Base-by-base conservation (phyloP, 2,113 vertebrate genomes). In the Corvus moneduloides region DNA sequence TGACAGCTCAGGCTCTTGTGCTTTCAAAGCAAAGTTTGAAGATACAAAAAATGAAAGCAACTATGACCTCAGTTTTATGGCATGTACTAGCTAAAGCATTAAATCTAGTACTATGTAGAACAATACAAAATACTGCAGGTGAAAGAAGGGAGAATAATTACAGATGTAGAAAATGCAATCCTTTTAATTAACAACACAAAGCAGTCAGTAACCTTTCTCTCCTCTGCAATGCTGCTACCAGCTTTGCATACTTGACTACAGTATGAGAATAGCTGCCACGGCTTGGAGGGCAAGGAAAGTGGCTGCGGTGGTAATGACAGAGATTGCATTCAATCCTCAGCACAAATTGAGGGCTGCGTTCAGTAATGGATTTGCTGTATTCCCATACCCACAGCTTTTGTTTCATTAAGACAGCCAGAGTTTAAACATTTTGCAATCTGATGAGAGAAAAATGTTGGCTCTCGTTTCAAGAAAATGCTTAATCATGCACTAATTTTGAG, bases 401-500 rank as follows among this genome's bases (percentile, higher is more conserved):
- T 72, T 94, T 82, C 71, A 79, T 85, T 79, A 85, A 79, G 58
- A 61, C 48, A 79, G 33, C 2, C 32, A 56, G 58, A 75, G 11
- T 49, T 82, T 22, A 64, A 87, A 80, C 27, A 43, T 89, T 69
- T 63, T 49, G 20, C 37, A 82, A 69, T 21, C 54, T 74, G 15
- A 76, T 55, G 81, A 91, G 37, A 76, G 33, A 85, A 95, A 94
- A 89, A 58, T 46, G 6, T 43, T 90, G 30, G 4, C 27, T 78
- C 69, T 59, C 4, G 1, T 81, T 92, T 78, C 43, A 61, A 61
- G 55, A 56, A 83, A 75, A 56, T 76, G 69, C 30, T 91, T 93
- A 82, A 92, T 73, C 74, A 51, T 83, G 67, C 4, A 33, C 19
- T 95, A 69, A 85, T 87, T 91, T 76, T 69, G 33, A 75, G 46